A percentile compares a stretch with the other conserved stretches of the same genome.
Evolutionary conservation across 2,113 vertebrate species (phyloP).

Genomic region (Aldabrachelys gigantea): DNA sequence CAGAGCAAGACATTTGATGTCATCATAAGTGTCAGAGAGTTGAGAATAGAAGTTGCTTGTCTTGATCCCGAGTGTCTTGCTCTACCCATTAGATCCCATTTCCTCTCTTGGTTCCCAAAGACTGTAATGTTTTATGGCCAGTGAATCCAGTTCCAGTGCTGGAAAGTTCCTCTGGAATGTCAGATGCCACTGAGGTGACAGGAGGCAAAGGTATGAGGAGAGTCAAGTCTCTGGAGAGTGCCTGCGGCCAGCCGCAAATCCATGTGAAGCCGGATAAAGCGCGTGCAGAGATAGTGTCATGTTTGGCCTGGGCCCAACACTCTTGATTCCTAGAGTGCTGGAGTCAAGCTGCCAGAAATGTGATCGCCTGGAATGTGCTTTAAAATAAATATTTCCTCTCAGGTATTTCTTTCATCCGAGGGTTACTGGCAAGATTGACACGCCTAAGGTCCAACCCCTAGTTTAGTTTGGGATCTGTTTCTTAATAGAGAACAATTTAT

Average conservation of each 20-base stretch:
- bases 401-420: conserved; percentile 41
- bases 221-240: background rate
- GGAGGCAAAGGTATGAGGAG: background rate
- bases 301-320: background rate
- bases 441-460: background rate
- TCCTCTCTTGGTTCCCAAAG: background rate
- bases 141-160: background rate
- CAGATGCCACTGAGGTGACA: background rate
- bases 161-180: background rate
- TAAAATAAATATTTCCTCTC: conserved; percentile 54
- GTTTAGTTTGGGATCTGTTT: background rate
- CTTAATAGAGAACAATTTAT: background rate
- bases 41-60: background rate
- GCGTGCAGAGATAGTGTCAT: background rate
- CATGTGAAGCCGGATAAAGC: background rate
- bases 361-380: conserved; percentile 47
- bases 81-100: background rate
- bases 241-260: background rate
- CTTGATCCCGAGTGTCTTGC: background rate
- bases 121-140: background rate
- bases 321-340: background rate
- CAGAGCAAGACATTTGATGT: background rate
- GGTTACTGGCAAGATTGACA: background rate
- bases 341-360: conserved; percentile 34
- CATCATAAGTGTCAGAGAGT: background rate